Conservation (phyloP, 2,888 invertebrate species). For the Asteroscopus sphinx region DNA sequence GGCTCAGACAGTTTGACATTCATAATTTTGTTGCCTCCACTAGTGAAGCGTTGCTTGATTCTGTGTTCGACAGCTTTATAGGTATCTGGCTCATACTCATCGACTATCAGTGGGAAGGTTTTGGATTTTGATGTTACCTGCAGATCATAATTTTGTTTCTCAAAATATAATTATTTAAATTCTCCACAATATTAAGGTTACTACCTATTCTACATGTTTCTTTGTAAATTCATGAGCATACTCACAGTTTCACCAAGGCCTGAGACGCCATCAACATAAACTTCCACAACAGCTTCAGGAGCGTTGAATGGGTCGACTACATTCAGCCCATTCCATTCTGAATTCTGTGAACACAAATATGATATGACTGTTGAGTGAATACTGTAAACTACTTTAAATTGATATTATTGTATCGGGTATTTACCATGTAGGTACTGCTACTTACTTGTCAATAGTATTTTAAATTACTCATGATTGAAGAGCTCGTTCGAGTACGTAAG, state of each 20-base stretch:
- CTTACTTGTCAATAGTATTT: too few relatives aligned
- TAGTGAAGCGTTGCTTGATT: constrained; percentile 90
- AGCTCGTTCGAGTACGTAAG: too few relatives aligned
- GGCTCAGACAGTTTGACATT: constrained; percentile 91
- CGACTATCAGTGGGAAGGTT: constrained; percentile 89
- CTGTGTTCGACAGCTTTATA: constrained; percentile 90
- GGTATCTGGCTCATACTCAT: constrained; percentile 91
- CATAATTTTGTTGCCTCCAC: constrained; percentile 90
- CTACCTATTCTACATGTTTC: too few relatives aligned
- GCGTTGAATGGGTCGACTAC: constrained; percentile 93
- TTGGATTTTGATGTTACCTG: constrained; percentile 84
- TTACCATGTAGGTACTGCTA: too few relatives aligned
- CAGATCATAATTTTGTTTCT: constrained; percentile 26
- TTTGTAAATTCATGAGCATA: constrained; percentile 42
- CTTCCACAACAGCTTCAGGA: constrained; percentile 92
- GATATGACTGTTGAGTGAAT: too few relatives aligned
- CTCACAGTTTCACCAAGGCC: constrained; percentile 84
- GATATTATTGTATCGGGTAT: too few relatives aligned
- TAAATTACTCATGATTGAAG: too few relatives aligned
- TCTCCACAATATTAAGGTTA: too few relatives aligned
- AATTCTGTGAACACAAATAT: constrained; percentile 78
- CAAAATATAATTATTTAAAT: not conserved
- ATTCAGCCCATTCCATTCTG: constrained; percentile 92
- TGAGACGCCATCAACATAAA: constrained; percentile 92
- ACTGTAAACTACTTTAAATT: too few relatives aligned